phyloP scores from a whole-genome alignment of 2,797 vertebrate genomes.

The Lepilemur septentrionalis region DNA sequence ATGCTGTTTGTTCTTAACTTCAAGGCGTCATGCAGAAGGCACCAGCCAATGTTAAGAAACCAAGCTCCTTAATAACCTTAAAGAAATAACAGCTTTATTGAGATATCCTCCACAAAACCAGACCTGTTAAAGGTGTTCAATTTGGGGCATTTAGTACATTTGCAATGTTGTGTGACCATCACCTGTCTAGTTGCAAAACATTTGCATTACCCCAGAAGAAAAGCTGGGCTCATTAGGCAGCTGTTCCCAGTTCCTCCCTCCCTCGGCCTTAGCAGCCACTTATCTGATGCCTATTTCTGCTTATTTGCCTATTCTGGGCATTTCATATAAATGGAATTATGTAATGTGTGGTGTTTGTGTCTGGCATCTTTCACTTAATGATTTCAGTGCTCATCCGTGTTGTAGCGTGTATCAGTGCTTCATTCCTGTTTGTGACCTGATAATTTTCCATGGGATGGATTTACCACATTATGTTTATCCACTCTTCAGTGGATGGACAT shows the following conservation, averaged over 20 bases:
- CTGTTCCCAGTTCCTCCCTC: rapidly evolving
- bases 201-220: neutral
- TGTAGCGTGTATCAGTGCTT: neutral
- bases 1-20: neutral
- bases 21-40: neutral
- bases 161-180: neutral
- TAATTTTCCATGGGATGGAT: neutral
- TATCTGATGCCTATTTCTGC: neutral
- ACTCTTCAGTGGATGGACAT: neutral
- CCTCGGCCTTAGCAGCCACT: rapidly evolving
- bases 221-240: neutral
- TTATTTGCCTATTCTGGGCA: neutral
- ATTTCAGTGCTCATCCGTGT: neutral
- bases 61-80: neutral
- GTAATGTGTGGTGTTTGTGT: neutral
- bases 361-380: neutral
- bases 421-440: neutral
- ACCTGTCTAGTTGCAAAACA: neutral
- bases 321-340: neutral
- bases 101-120: neutral
- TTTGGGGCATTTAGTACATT: neutral
- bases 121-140: neutral
- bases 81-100: neutral
- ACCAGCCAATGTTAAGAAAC: neutral
- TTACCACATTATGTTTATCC: neutral